These are phyloP conservation scores for Gerosis bhagava DNA, from an alignment of 2,888 invertebrate genomes.

Conservation along the genomic window DNA sequence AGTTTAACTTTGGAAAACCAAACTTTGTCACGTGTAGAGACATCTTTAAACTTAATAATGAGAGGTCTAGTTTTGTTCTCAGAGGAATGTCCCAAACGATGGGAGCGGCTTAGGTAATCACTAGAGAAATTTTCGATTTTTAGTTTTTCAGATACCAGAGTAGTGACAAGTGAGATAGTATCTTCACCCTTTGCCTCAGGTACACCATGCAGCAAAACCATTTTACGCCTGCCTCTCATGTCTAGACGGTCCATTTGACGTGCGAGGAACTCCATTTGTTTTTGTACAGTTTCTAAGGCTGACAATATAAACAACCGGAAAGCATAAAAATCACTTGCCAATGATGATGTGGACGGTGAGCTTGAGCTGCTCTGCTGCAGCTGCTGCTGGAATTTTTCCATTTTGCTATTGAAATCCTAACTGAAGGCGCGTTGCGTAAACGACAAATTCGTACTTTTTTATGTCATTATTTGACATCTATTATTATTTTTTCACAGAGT, in stretches of 20 bases:
- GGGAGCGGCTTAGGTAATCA: not conserved
- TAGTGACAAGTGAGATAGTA: not conserved
- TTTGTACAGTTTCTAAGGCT: not conserved
- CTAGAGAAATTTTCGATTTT: not conserved
- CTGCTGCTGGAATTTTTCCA: not conserved
- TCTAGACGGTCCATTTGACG: not conserved
- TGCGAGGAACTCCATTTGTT: not conserved
- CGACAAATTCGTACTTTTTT: too few relatives aligned
- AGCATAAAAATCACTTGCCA: not conserved
- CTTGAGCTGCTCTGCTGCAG: not conserved
- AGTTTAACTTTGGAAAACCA: not conserved
- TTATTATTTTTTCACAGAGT: too few relatives aligned
- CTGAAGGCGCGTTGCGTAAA: too few relatives aligned
- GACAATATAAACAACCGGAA: not conserved
- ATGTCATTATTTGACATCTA: too few relatives aligned
- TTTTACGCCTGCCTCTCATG: not conserved
- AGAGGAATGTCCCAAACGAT: not conserved
- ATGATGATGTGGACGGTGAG: not conserved
- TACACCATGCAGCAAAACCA: not conserved
- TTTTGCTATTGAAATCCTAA: not conserved
- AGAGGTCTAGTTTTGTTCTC: conserved; percentile 1
- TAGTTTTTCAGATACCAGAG: not conserved
- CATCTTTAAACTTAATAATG: not conserved
- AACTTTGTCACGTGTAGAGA: not conserved
- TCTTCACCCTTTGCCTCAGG: conserved; percentile 1